Base-by-base conservation (phyloP, 2,888 invertebrate genomes). In the Achlya flavicornis region DNA sequence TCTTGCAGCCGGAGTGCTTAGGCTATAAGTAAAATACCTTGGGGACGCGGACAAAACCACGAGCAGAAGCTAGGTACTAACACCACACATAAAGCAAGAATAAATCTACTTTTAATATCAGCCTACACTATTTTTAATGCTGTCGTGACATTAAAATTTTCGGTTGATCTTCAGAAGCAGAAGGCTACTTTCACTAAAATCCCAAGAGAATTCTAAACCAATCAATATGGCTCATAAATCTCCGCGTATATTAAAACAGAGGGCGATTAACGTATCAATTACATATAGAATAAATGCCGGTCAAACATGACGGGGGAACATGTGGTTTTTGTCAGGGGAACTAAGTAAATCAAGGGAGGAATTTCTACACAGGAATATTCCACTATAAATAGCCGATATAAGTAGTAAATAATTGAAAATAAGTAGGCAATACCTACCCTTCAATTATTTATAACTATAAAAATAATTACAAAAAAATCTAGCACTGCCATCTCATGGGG, bases 181-280 rank as follows among this genome's bases (percentile, higher is more conserved):
- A 19, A 38, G 7, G 19, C 12, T 41, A 35, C 57, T 48, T 32
- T 35, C n/a, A 62, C 46, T 41, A 35, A 35, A 35, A 19, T 41
- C 60, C 61, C 57, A 58, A 60, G 62, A 57, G 35, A n/a, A 48
- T 43, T 48, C 26, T 62, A n/a, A 70, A 68, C 67, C 68, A 70
- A 71, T 67, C 69, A 48, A 71, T 67, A 66, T 67, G 65, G 67
- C 71, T 71, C 67, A 74, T 79, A 79, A 84, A 80, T 85, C 85
- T 77, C 76, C 69, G 77, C 73, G 68, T 73, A 69, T 72, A 75
- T 76, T 70, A 76, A 71, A 80, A 88, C 84, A 85, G 85, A 81
- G 85, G 81, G 81, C 77, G 86, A 86, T 89, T 90, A 86, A 78
- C 73, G 82, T 85, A 88, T 90, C 87, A 74, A 77, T 90, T 89